A percentile compares a stretch with the other conserved stretches of the same genome.
Conservation (phyloP, 2,797 vertebrate genomes). For the Ctenopoma kingsleyae region DNA sequence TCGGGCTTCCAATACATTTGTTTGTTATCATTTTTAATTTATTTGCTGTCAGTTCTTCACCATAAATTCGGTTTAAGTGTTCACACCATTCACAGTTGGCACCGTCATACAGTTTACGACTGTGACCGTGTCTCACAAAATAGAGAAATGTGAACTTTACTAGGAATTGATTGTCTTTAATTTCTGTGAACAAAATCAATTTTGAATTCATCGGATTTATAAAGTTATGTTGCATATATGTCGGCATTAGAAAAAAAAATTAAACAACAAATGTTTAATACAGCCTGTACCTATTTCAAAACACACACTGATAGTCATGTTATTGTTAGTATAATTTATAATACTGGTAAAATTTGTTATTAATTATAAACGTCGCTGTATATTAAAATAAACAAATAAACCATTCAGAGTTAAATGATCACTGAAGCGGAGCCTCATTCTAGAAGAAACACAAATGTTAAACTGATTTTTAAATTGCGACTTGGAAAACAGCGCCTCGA, state of each 20-base stretch:
- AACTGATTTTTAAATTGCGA: not conserved
- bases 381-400: not conserved
- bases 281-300: too few species aligned
- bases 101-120: not conserved
- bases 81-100: constrained; percentile 2
- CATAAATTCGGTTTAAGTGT: constrained; percentile 21
- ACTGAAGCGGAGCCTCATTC: not conserved
- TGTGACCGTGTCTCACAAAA: constrained; percentile 9
- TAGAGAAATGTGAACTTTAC: constrained; percentile 19
- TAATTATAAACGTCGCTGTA: not conserved
- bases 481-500: constrained; percentile 54
- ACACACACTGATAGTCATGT: not conserved
- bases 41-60: not conserved
- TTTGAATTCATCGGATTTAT: not conserved
- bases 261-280: too few species aligned
- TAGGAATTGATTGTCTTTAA: constrained; percentile 4
- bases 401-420: not conserved
- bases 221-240: not conserved
- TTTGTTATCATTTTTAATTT: not conserved
- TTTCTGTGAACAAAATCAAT: not conserved
- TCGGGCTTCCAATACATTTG: not conserved
- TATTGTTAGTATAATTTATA: not conserved
- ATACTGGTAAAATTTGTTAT: not conserved
- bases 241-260: not conserved
- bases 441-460: not conserved